Conservation (phyloP, 2,113 vertebrate species). For the Semicossyphus pulcher region DNA sequence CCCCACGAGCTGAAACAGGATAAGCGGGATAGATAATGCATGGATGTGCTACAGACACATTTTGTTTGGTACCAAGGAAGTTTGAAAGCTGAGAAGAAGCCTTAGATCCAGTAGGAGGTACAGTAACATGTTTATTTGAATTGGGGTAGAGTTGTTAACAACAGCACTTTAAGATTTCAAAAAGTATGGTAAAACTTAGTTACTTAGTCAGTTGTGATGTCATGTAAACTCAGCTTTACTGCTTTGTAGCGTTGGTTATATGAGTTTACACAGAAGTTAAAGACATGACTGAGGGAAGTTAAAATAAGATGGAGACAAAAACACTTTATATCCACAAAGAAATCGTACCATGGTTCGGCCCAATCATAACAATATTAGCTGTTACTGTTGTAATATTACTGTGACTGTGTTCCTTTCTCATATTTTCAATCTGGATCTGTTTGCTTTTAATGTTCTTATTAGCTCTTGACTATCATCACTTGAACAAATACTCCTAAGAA, state of each 20-base stretch:
- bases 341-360: not conserved
- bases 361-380: constrained; percentile 4
- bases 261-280: not conserved
- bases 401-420: not conserved
- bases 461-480: constrained; percentile 21
- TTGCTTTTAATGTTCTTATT: constrained; percentile 45
- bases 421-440: constrained; percentile 12
- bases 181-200: too few species aligned
- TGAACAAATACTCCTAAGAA: constrained; percentile 36
- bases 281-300: not conserved
- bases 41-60: too few species aligned
- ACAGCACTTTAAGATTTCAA: too few species aligned
- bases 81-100: too few species aligned
- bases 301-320: not conserved
- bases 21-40: too few species aligned
- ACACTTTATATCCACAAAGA: not conserved
- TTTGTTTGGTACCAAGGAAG: too few species aligned
- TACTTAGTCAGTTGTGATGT: too few species aligned
- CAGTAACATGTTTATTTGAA: too few species aligned
- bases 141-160: too few species aligned
- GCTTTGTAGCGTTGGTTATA: not conserved
- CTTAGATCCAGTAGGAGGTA: too few species aligned
- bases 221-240: too few species aligned
- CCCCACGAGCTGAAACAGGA: too few species aligned
- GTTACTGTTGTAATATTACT: not conserved